Conservation (phyloP, 1,140 invertebrate species). For the Drosophila hydei region DNA sequence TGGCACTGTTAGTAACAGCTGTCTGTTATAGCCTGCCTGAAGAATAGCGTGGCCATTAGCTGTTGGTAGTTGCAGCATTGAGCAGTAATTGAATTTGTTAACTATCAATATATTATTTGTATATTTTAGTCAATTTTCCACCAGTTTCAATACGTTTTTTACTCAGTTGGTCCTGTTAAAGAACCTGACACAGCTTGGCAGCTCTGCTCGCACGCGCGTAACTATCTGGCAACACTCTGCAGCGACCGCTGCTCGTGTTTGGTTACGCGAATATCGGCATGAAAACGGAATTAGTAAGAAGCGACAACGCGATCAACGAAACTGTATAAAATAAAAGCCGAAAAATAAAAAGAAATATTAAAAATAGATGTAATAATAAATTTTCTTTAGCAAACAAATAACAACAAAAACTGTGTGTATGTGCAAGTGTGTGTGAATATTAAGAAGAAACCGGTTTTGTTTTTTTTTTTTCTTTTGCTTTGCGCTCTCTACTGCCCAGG, state of each 20-base stretch:
- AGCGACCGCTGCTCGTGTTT: slow-evolving; percentile 39
- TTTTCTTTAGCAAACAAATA: slow-evolving; percentile 12
- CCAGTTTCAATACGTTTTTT: too few relatives aligned
- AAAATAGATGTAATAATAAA: slow-evolving; percentile 24
- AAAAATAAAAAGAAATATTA: slow-evolving; percentile 14
- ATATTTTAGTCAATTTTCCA: not conserved
- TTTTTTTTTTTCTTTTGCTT: slow-evolving; percentile 11
- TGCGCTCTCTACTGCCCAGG: slow-evolving; percentile 33
- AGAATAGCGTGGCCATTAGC: not conserved
- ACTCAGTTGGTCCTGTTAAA: slow-evolving; percentile 23
- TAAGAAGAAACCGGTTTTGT: slow-evolving; percentile 56
- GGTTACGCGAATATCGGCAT: slow-evolving; percentile 65
- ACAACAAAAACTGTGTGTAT: slow-evolving; percentile 4
- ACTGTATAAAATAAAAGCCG: slow-evolving; percentile 25
- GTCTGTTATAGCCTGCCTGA: not conserved
- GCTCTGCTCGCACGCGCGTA: not conserved
- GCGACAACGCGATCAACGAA: slow-evolving; percentile 32
- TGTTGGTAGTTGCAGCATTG: not conserved
- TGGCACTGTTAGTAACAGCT: slow-evolving; percentile 12
- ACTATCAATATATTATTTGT: not conserved
- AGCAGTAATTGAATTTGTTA: not conserved
- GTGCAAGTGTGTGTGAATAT: slow-evolving; percentile 39
- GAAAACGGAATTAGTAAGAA: slow-evolving; percentile 51
- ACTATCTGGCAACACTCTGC: slow-evolving; percentile 54
- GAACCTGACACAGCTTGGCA: slow-evolving; percentile 18